Base-by-base conservation (phyloP, 2,888 invertebrate species). In the Thecophora atra region DNA sequence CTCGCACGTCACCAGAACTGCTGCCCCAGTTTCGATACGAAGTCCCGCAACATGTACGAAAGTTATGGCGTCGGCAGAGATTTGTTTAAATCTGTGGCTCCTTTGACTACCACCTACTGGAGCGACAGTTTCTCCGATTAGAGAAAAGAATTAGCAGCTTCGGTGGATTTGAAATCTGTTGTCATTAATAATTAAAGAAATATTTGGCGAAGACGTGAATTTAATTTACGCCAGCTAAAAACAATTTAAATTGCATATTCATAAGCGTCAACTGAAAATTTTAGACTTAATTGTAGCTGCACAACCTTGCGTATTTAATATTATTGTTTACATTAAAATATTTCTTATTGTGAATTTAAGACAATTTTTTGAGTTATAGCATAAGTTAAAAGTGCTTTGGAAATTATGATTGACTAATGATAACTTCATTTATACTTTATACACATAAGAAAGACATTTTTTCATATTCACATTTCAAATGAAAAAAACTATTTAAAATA, bases 111-210 rank as follows among this genome's bases (percentile, higher is more conserved):
- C 64, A 87, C 87, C 26, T 87, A 87, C 74, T 87, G 87, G 87
- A 87, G 87, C 75, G 87, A 87, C 73, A 87, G 87, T 58, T 87
- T 87, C 79, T 87, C 87, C 7, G 87, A 87, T 75, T 87, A 85
- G 56, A 44, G 4, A 21, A 7, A 47, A 11, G 47, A 47, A 47
- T 17, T n/a, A n/a, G 47, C 17, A 47, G n/a, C 37, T 47, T 47
- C n/a, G 17, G 17, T n/a, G n/a, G 47, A 47, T 47, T 47, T 47
- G 5, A 15, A 47, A n/a, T n/a, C 5, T n/a, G 2, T 3, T n/a
- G 6, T 5, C 47, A 47, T 5, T 47, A 17, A 47, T 47, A 1
- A 17, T 11, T n/a, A 47, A 11, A 47, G 15, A 8, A 11, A n/a
- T 6, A 47, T 47, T 37, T 6, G 1, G 42, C 42, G 19, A 42